A percentile compares a stretch with the other conserved stretches of the same genome.
phyloP scores from a whole-genome alignment of 2,888 invertebrate species.

The Alcis repandata region DNA sequence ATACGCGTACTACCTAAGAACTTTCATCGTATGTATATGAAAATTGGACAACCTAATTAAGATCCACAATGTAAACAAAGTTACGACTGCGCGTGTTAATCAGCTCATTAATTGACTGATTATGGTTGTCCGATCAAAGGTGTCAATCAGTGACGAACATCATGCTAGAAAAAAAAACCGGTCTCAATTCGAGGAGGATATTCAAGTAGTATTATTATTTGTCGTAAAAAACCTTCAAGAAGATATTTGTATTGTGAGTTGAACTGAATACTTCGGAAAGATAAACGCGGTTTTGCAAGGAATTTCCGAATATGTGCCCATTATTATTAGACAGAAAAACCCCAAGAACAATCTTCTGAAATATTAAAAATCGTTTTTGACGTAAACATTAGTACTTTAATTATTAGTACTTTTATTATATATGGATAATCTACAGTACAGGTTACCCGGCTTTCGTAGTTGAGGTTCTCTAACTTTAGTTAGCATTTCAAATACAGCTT shows the following conservation, averaged over 20 bases:
- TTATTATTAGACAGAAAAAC: too few relatives aligned
- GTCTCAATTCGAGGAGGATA: not conserved
- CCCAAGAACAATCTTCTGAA: too few relatives aligned
- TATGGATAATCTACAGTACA: too few relatives aligned
- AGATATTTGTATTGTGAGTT: not conserved
- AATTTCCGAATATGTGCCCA: too few relatives aligned
- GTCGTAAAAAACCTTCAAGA: not conserved
- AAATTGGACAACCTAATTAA: constrained; percentile 20
- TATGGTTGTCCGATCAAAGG: constrained; percentile 7
- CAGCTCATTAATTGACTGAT: constrained; percentile 25
- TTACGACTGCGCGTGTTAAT: constrained; percentile 21
- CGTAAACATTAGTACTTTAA: too few relatives aligned
- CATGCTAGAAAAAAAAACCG: constrained; percentile 6
- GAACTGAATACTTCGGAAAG: not conserved
- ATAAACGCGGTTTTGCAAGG: too few relatives aligned
- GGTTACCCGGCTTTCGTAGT: too few relatives aligned
- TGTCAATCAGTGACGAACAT: constrained; percentile 13
- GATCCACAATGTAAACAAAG: constrained; percentile 23
- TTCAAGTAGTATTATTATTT: not conserved
- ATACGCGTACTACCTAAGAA: not conserved
- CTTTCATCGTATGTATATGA: constrained; percentile 5
- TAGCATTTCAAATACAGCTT: too few relatives aligned
- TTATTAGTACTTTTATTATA: too few relatives aligned
- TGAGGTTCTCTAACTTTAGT: too few relatives aligned
- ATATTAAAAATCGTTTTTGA: too few relatives aligned